These are phyloP conservation scores for Pseudolaguvia tuberculata DNA, from an alignment of 2,113 vertebrate species.

Conservation along the genomic window DNA sequence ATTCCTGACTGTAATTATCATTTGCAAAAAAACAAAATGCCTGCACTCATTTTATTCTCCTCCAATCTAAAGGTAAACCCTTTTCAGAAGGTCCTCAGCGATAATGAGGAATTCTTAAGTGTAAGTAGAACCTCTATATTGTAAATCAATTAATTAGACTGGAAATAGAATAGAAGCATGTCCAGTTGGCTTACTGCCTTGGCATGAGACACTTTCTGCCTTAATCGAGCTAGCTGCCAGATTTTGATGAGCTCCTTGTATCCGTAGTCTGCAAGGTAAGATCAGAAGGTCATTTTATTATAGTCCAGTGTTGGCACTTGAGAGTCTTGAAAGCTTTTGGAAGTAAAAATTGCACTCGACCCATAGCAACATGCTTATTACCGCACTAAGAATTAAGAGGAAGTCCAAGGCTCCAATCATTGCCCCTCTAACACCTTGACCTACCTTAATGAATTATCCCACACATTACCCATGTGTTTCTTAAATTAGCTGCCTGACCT, in stretches of 20 bases:
- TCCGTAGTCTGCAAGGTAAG: slow-evolving; percentile 63
- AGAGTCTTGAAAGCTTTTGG: slow-evolving; percentile 62
- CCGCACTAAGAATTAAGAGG: slow-evolving; percentile 54
- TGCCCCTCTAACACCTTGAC: slow-evolving; percentile 52
- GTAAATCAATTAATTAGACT: slow-evolving; percentile 59
- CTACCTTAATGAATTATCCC: slow-evolving; percentile 51
- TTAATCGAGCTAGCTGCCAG: slow-evolving; percentile 58
- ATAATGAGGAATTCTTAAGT: slow-evolving; percentile 4
- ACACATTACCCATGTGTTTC: slow-evolving; percentile 37
- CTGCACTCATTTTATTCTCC: slow-evolving; percentile 13
- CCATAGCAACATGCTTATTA: slow-evolving; percentile 57
- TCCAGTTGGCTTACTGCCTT: slow-evolving; percentile 62
- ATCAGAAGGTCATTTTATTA: slow-evolving; percentile 67
- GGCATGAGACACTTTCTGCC: slow-evolving; percentile 62
- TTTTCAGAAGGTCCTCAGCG: not conserved
- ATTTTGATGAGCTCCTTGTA: slow-evolving; percentile 61
- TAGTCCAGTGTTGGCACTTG: slow-evolving; percentile 56
- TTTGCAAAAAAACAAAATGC: slow-evolving; percentile 56
- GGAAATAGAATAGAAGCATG: slow-evolving; percentile 55
- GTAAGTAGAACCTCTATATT: slow-evolving; percentile 53
- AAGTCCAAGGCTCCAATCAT: slow-evolving; percentile 59
- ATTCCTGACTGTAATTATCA: slow-evolving; percentile 50
- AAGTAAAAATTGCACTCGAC: slow-evolving; percentile 53
- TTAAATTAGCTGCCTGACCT: slow-evolving; percentile 49
- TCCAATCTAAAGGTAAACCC: slow-evolving; percentile 12